These are phyloP conservation scores for Operophtera brumata DNA, from an alignment of 2,888 invertebrate genomes.

Conservation along the genomic window DNA sequence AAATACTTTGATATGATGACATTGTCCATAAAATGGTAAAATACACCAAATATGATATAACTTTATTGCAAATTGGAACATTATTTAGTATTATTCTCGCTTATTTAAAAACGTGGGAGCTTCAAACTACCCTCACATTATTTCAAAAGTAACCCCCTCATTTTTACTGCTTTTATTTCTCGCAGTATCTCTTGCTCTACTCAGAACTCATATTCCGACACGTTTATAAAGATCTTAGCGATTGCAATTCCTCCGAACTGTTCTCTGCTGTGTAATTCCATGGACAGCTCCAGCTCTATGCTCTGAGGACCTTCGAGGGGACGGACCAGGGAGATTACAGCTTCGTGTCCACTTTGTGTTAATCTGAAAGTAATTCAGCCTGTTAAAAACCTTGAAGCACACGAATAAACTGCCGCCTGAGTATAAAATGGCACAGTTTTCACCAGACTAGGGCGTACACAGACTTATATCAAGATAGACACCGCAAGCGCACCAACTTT, in stretches of 20 bases:
- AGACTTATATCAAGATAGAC: too few species aligned
- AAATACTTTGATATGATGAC: background rate
- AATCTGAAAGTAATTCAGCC: constrained; percentile 57
- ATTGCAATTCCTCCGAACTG: constrained; percentile 90
- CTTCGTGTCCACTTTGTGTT: constrained; percentile 82
- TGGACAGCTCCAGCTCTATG: constrained; percentile 91
- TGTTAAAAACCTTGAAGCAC: background rate
- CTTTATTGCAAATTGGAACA: too few species aligned
- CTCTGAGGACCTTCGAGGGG: constrained; percentile 94
- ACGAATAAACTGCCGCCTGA: too few species aligned
- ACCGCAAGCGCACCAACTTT: too few species aligned
- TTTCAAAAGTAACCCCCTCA: background rate
- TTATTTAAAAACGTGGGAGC: too few species aligned
- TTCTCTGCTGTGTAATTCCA: constrained; percentile 89
- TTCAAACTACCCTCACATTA: background rate
- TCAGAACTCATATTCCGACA: constrained; percentile 88
- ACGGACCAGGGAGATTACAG: constrained; percentile 86
- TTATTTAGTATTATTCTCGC: background rate
- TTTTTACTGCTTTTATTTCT: background rate
- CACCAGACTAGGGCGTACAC: too few species aligned
- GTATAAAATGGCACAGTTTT: too few species aligned
- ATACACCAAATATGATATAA: background rate
- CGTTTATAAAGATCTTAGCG: constrained; percentile 91
- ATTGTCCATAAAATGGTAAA: background rate
- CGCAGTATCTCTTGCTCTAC: background rate